Percentiles rank a stretch among this genome's conserved stretches.
phyloP scores from a whole-genome alignment of 1,140 invertebrate species.

The Zaprionus tsacasi region DNA sequence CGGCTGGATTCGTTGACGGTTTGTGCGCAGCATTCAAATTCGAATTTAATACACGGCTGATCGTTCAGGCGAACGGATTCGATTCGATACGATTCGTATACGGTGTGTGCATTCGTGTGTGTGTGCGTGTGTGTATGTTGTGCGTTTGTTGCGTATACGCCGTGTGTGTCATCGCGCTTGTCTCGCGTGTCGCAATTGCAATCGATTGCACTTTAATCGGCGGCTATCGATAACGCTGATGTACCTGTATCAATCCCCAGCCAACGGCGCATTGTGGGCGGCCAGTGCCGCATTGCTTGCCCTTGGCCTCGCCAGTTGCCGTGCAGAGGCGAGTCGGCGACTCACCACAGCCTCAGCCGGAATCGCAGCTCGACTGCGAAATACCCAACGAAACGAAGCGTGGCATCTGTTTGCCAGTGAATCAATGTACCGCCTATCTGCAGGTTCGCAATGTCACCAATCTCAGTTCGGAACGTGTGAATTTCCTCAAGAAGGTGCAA shows the following conservation, averaged over 20 bases:
- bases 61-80: constrained; percentile 61
- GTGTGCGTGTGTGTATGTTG: constrained; percentile 36
- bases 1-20: constrained; percentile 13
- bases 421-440: constrained; percentile 70
- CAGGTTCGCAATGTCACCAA: constrained; percentile 72
- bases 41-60: constrained; percentile 57
- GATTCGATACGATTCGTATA: not conserved
- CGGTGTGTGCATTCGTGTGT: constrained; percentile 16
- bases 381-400: constrained; percentile 76
- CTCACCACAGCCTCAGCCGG: not conserved
- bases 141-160: constrained; percentile 62
- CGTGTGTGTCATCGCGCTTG: constrained; percentile 16
- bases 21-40: constrained; percentile 66
- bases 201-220: constrained; percentile 18
- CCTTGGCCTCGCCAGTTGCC: constrained; percentile 32
- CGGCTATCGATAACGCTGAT: constrained; percentile 23
- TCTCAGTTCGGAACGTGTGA: constrained; percentile 74
- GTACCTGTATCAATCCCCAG: constrained; percentile 20
- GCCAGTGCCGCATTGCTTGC: constrained; percentile 46
- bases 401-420: constrained; percentile 68
- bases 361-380: constrained; percentile 45
- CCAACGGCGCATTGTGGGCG: constrained; percentile 48
- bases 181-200: constrained; percentile 35
- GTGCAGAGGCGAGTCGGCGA: not conserved
- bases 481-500: constrained; percentile 81